Conservation (phyloP, 2,888 invertebrate species). For the Drymonia ruficornis region DNA sequence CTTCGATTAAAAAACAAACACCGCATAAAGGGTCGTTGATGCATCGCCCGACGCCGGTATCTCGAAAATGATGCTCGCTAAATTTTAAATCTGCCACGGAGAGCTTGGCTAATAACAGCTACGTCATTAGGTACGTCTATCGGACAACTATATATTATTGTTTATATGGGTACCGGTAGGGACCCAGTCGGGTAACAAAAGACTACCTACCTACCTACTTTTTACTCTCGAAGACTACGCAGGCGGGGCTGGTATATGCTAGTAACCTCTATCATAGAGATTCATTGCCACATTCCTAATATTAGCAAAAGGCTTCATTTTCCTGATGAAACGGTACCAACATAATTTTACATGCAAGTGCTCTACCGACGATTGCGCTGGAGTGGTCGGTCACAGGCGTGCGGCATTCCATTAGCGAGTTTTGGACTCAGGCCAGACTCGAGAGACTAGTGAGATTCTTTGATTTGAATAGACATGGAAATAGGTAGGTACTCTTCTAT, state of each 20-base stretch:
- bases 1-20: not conserved
- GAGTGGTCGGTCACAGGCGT: slow-evolving; percentile 72
- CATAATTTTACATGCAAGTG: slow-evolving; percentile 70
- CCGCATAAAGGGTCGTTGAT: slow-evolving; percentile 5
- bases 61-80: slow-evolving; percentile 57
- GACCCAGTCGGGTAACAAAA: too few species aligned
- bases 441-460: slow-evolving; percentile 44
- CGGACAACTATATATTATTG: too few species aligned
- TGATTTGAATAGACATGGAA: slow-evolving; percentile 43
- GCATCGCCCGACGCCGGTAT: slow-evolving; percentile 29
- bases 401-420: slow-evolving; percentile 75
- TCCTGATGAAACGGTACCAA: slow-evolving; percentile 43
- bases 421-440: slow-evolving; percentile 71
- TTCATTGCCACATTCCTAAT: not conserved
- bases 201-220: too few species aligned
- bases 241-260: too few species aligned
- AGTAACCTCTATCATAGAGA: too few species aligned
- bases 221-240: too few species aligned
- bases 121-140: slow-evolving; percentile 43
- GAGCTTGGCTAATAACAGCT: slow-evolving; percentile 51
- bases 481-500: too few species aligned
- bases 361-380: slow-evolving; percentile 52
- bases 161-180: too few species aligned
- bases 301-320: slow-evolving; percentile 43
- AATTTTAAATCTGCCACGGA: slow-evolving; percentile 58